Base-by-base conservation (phyloP, 2,797 vertebrate genomes). In the Gastrophryne carolinensis region DNA sequence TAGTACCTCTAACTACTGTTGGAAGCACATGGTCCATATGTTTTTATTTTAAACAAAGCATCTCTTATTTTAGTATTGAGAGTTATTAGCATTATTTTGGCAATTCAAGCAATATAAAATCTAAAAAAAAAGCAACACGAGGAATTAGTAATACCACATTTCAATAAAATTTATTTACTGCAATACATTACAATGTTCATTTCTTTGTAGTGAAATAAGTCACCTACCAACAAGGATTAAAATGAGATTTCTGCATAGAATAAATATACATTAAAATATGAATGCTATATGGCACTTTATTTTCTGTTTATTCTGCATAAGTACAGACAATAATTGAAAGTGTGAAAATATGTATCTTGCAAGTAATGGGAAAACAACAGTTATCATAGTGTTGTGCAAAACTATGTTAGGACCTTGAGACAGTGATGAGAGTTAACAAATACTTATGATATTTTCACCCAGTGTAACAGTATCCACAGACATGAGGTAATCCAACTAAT, bases 161-260 rank as follows among this genome's bases (percentile, higher is more conserved):
- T 67, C n/a, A 57, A 68, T 27, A 75, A 75, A 75, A 49, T 75
- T 39, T 75, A 53, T 75, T 68, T 61, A 61, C 53, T 26, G 69
- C 73, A 69, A 69, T 75, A 75, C 54, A 62, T 61, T 73, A 73
- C 41, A 53, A 24, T 50, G 44, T 67, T 67, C 32, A 34, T 60
- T 74, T 47, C 44, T 37, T 67, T 24, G 8, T 53, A 61, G 53
- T 53, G 56, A 34, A 68, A 69, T 75, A 75, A 75, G 54, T 75
- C 53, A 58, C 47, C 37, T 52, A 50, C 32, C 5, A 52, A 62
- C 26, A 37, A 52, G 37, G 29, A 21, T n/a, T 53, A 75, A 32
- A 19, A 30, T 35, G 41, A 39, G n/a, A 61, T 32, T 50, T 47
- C 73, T 75, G 73, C 73, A 75, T 75, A 75, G 64, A 68, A 75